phyloP scores from a whole-genome alignment of 2,888 invertebrate species.

The Resseliella maxima region DNA sequence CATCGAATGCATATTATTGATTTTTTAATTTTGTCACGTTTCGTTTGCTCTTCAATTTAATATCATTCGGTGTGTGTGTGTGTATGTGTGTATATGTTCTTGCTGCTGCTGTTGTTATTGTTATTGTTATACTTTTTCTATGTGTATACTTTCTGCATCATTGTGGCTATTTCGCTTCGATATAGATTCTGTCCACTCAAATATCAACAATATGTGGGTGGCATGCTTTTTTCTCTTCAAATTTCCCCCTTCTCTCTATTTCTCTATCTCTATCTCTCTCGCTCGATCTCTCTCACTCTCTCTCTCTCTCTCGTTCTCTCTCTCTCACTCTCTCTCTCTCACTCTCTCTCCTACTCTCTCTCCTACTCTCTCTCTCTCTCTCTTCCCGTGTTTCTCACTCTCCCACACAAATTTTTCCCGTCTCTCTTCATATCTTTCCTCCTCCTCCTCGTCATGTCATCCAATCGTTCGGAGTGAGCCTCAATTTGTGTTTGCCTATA shows the following conservation, averaged over 20 bases:
- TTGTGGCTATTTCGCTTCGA: constrained; percentile 6
- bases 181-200: not conserved
- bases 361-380: too few species aligned
- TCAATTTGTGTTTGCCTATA: constrained; percentile 16
- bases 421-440: too few species aligned
- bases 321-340: too few species aligned
- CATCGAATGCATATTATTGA: constrained; percentile 53
- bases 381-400: too few species aligned
- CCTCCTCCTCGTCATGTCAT: too few species aligned
- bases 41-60: constrained; percentile 43
- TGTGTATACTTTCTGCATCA: not conserved
- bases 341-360: too few species aligned
- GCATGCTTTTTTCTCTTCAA: too few species aligned
- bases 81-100: not conserved
- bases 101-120: too few species aligned
- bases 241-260: not conserved
- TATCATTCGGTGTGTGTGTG: constrained; percentile 8
- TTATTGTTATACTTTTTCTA: not conserved
- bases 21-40: constrained; percentile 53
- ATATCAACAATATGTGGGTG: not conserved
- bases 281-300: too few species aligned
- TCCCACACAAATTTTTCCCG: too few species aligned
- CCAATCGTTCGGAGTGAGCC: too few species aligned
- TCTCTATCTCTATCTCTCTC: not conserved
- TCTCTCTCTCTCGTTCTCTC: too few species aligned